Evolutionary conservation across 2,888 invertebrate species (phyloP).

Genomic region (Cataglyphis albicans): DNA sequence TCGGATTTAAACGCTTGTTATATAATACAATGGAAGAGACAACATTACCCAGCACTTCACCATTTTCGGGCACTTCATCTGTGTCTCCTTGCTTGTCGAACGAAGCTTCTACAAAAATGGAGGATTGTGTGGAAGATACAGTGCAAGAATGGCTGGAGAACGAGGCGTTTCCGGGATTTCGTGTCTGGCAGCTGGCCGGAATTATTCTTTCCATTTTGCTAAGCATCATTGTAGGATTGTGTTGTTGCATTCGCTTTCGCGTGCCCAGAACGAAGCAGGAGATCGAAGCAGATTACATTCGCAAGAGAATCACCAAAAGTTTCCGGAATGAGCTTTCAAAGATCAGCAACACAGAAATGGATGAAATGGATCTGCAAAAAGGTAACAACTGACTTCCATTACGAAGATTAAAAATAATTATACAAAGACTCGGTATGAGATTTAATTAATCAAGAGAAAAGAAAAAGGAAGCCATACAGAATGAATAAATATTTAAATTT

Average conservation of each 20-base stretch:
- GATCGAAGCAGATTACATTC: slow-evolving; percentile 96
- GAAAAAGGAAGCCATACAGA: neutral
- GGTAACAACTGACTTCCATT: slow-evolving; percentile 86
- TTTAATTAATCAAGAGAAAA: slow-evolving; percentile 22
- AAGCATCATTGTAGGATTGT: slow-evolving; percentile 89
- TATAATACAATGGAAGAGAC: slow-evolving; percentile 56
- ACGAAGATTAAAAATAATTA: neutral
- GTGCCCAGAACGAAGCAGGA: slow-evolving; percentile 98
- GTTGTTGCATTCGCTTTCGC: slow-evolving; percentile 96
- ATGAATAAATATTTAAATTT: slow-evolving; percentile 10
- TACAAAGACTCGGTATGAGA: neutral
- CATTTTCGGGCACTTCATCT: slow-evolving; percentile 59
- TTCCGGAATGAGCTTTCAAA: slow-evolving; percentile 93
- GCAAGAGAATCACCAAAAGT: slow-evolving; percentile 93
- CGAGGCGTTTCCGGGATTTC: slow-evolving; percentile 89
- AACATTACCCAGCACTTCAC: slow-evolving; percentile 28
- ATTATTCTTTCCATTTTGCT: slow-evolving; percentile 81
- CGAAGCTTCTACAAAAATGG: slow-evolving; percentile 74
- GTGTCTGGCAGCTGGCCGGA: slow-evolving; percentile 91
- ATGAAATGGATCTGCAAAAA: slow-evolving; percentile 92
- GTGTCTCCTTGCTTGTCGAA: slow-evolving; percentile 75
- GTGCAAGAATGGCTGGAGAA: slow-evolving; percentile 91
- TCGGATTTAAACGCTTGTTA: neutral
- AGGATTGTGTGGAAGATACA: slow-evolving; percentile 76
- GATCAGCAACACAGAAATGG: slow-evolving; percentile 95